Conservation (phyloP, 2,888 invertebrate genomes). For the Sphaerophoria rueppellii region DNA sequence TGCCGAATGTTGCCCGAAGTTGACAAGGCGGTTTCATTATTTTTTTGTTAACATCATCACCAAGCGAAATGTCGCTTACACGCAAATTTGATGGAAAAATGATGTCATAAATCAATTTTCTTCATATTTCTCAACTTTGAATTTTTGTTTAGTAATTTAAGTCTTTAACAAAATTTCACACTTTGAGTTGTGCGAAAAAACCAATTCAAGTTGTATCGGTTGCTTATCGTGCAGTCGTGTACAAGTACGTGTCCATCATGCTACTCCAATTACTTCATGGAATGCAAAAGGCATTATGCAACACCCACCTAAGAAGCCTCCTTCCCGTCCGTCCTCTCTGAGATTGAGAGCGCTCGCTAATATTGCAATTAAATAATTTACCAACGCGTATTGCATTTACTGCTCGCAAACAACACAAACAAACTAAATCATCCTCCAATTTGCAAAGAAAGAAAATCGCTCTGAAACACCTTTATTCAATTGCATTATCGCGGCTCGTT, state of each 20-base stretch:
- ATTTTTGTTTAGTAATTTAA: constrained; percentile 17
- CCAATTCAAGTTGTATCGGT: not conserved
- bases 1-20: not conserved
- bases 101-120: constrained; percentile 18
- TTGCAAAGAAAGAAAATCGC: constrained; percentile 1
- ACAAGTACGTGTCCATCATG: constrained; percentile 19
- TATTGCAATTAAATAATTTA: constrained; percentile 61
- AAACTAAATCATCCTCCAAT: constrained; percentile 45
- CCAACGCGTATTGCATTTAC: constrained; percentile 30
- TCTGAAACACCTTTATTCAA: constrained; percentile 46
- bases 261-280: constrained; percentile 56
- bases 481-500: constrained; percentile 69
- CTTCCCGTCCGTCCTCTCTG: not conserved
- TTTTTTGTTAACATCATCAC: not conserved
- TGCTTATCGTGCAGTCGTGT: not conserved
- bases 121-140: not conserved
- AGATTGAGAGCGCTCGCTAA: not conserved
- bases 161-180: constrained; percentile 28
- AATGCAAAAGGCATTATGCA: constrained; percentile 45
- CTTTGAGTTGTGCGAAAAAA: not conserved
- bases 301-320: no score
- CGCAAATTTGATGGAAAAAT: constrained; percentile 12
- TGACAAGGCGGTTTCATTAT: constrained; percentile 2
- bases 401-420: constrained; percentile 6
- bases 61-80: constrained; percentile 13